Base-by-base conservation (phyloP, 2,888 invertebrate genomes). In the Ophonus ardosiacus region DNA sequence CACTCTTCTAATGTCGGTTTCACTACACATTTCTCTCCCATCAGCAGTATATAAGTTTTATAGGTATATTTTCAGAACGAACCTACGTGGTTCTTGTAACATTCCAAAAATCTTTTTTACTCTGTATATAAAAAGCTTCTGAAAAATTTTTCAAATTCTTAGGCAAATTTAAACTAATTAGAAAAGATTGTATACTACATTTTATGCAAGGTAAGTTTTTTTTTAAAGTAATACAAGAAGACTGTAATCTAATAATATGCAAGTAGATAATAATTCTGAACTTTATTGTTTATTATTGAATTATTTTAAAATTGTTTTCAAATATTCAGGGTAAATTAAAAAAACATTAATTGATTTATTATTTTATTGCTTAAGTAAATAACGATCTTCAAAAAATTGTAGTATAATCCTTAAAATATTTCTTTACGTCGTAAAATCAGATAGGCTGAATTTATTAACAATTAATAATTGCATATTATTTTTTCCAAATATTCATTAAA, bases 161-260 rank as follows among this genome's bases (percentile, higher is more conserved):
- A 43, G 71, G 15, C 15, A 43, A 74, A 68, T 38, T 68, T 68
- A 38, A 38, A 38, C 2, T 31, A 38, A 74, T 43, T 74, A 74
- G 71, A 17, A 15, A n/a, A 43, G 40, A 71, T 43, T 15, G 43
- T 74, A 74, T 74, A 74, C 71, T 74, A 74, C 71, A 74, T 74
- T 74, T 74, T 74, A 74, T 74, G 40, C 18, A 43, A 74, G 71
- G 43, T 74, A 74, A 74, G 43, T 40, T 74, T 51, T 74, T 74
- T 74, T 51, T 74, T 74, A 43, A 74, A 74, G 71, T 74, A 74
- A 74, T 74, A 74, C 71, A 18, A 74, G 17, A 74, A 74, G 71
- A 74, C 71, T 74, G 71, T 74, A 43, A 10, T 74, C 6, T 40
- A 74, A 71, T 24, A 24, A 24, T 24, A 24, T 24, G 24, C 24